Base-by-base conservation (phyloP, 2,888 invertebrate species). In the Unio pictorum region DNA sequence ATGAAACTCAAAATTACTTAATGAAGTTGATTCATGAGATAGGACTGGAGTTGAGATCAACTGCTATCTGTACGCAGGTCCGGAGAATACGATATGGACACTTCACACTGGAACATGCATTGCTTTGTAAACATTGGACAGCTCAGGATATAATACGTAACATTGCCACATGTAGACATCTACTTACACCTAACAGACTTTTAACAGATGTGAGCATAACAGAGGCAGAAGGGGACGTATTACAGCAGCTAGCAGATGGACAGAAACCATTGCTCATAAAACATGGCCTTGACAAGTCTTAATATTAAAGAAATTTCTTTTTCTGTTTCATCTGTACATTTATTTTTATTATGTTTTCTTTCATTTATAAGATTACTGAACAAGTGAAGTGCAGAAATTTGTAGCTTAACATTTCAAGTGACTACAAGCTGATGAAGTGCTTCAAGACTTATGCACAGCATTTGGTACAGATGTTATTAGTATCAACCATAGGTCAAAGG, bases 1-100 rank as follows among this genome's bases (percentile, higher is more conserved):
- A 97, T 90, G 98, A 97, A 90, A 93, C 93, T 81, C 95, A 95
- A 77, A 91, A 63, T 1, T 86, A 84, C 67, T 90, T 99, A 26
- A 94, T 93, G 88, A 91, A 93, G 0, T 83, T 98, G n/a, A 90
- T 98, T 20, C 94, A 96, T 87, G 95, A 96, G 74, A 91, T 98
- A 57, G 99, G 96, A 6, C 87, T 95, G 1, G 93, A 94, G 85
- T 87, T 97, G 58, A 94, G 94, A 82, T 93, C 94, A 2, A 93
- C 93, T 1, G 98, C 98, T 0, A 93, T 95, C 78, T 96, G 96
- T 86, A 93, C 93, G 0, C 93, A 93, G 17, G 91, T 98, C 11
- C 94, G 95, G 74, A 95, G 97, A 86, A 92, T 95, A 23, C 92
- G 96, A 62, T 94, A 95, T 84, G 97, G 96, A 30, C 93, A 94